Evolutionary conservation across 2,888 invertebrate species (phyloP).

Genomic region (Harpalus rubripes): DNA sequence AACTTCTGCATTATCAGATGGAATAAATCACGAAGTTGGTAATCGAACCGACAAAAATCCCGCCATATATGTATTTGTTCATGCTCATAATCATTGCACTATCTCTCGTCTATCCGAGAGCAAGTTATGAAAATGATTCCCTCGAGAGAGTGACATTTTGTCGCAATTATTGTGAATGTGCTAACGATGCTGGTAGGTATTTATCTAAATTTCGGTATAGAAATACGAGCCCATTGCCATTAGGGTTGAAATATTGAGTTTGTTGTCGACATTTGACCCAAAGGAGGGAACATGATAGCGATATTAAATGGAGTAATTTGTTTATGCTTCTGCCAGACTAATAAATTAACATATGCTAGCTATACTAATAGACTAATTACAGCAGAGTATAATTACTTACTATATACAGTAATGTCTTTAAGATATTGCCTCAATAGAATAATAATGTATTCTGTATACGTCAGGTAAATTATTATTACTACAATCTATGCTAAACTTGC

Average conservation of each 20-base stretch:
- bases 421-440: too few relatives aligned
- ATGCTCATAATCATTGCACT: background rate
- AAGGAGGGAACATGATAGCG: slow-evolving; percentile 8
- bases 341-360: background rate
- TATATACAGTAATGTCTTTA: too few relatives aligned
- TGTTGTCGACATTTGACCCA: slow-evolving; percentile 21
- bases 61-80: background rate
- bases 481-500: too few relatives aligned
- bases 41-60: slow-evolving; percentile 5
- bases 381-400: too few relatives aligned
- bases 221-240: slow-evolving; percentile 9
- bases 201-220: slow-evolving; percentile 22
- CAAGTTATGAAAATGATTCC: slow-evolving; percentile 23
- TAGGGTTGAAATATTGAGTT: slow-evolving; percentile 5
- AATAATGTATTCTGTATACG: too few relatives aligned
- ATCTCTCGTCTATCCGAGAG: background rate
- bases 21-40: slow-evolving; percentile 33
- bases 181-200: slow-evolving; percentile 3
- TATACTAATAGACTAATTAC: too few relatives aligned
- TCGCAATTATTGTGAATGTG: slow-evolving; percentile 40
- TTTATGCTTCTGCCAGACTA: background rate
- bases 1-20: slow-evolving; percentile 34
- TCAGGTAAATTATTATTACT: too few relatives aligned
- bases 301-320: slow-evolving; percentile 11
- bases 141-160: slow-evolving; percentile 7